Conservation (phyloP, 2,888 invertebrate species). For the Hyalella azteca region DNA sequence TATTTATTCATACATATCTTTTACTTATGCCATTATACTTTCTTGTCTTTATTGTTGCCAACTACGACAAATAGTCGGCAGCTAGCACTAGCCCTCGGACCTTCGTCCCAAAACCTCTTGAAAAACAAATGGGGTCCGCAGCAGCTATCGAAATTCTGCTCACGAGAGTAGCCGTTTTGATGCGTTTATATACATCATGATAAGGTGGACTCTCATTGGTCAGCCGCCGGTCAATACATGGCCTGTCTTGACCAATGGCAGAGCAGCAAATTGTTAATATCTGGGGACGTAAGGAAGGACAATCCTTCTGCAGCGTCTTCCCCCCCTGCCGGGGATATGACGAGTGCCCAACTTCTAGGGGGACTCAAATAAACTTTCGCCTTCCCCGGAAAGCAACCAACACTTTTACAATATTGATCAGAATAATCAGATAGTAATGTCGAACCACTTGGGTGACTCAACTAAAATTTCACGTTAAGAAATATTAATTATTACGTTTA, state of each 20-base stretch:
- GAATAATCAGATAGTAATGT: no score
- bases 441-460: no score
- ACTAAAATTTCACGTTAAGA: no score
- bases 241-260: conserved; percentile 30
- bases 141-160: conserved; percentile 11
- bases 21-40: no score
- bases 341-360: no score
- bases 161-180: conserved; percentile 11
- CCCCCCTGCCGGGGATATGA: neutral
- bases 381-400: no score
- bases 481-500: no score
- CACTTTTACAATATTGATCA: no score
- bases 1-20: no score
- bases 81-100: neutral
- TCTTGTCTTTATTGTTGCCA: neutral
- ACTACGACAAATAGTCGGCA: neutral
- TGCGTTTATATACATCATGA: conserved; percentile 33
- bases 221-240: conserved; percentile 18
- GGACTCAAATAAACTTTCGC: no score
- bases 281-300: conserved; percentile 5
- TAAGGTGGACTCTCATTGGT: conserved; percentile 21
- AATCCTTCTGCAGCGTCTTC: conserved; percentile 5
- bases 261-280: conserved; percentile 17
- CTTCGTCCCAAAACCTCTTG: neutral
- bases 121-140: conserved; percentile 23